Evolutionary conservation across 2,888 invertebrate species (phyloP), one percentile per base, ranked within the genome.

Genomic region (Polydrusus tereticollis): DNA sequence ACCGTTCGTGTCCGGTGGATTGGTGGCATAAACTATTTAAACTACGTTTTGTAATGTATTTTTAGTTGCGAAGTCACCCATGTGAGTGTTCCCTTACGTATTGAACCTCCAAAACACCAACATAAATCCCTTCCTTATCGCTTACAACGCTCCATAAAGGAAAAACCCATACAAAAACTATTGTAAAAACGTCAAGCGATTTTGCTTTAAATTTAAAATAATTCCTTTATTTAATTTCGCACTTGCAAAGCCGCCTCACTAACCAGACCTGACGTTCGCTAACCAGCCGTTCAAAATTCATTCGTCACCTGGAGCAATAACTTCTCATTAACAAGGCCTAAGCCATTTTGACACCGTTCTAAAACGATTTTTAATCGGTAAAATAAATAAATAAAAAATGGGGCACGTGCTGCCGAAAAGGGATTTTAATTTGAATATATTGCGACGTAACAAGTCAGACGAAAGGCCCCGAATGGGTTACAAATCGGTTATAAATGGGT

Each of bases 341-440:
- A 14, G 59, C 41, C 47, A 6, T 36, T 64, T 65, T 65, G 65
- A 65, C 55, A 65, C 41, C 18, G 41, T 59, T 59, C 14, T 33
- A 20, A 52, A 64, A 29, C 16, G 36, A 38, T 50, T 64, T 64
- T 64, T 50, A 23, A 26, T 23, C 38, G 41, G n/a, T 12, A 29
- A 57, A 66, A 66, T 45, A 55, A 66, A 58, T 41, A 57, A 57
- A 58, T 43, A 59, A 68, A 59, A 60, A 68, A 18, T 20, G 10
- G 38, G 47, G 58, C 67, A 68, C 67, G 59, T 41, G 69, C 63
- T 55, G 41, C 21, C 52, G 21, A 36, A 38, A 52, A 29, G 21
- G 52, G 57, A 60, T 66, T 80, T 82, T 84, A 83, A 84, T 84
- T 83, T 84, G 83, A 84, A 84, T 84, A 83, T 84, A 84, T 83